Evolutionary conservation across 2,113 vertebrate species (phyloP), one percentile per base, ranked within the genome.

Genomic region (Polypterus senegalus): DNA sequence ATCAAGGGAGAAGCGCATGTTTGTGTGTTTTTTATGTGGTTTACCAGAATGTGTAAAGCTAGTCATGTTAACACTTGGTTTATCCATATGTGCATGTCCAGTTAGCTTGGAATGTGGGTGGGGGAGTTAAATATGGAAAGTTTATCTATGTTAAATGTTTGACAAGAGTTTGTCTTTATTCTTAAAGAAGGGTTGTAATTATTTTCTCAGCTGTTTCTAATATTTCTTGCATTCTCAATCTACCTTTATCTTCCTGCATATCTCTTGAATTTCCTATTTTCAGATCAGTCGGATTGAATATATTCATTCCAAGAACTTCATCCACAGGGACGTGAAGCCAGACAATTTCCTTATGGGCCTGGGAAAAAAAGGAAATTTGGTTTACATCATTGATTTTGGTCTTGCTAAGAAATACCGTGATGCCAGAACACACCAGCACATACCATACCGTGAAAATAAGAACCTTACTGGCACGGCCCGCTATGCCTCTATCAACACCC

Each of bases 301-400:
- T 69, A 96, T 97, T 81, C 94, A 97, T 87, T 97, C 94, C 69
- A 97, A 97, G 87, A 97, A 97, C 69, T 97, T 97, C 80, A 97
- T 97, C 73, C 94, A 97, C 73, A 86, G 94, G 47, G 94, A 97
- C 44, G 93, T 97, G 57, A 97, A 97, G 69, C 94, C 94, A 0
- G 94, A 97, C 72, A 97, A 97, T 80, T 97, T 97, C 70, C 86
- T 97, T 48, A 97, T 97, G 94, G 94, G 94, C 8, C 88, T 97
- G 0, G 94, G 93, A 61, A 97, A 97, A 80, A 97, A 97, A 73
- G 94, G 94, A 44, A 97, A 97, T 76, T 82, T 97, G 72, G 93
- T 97, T n/a, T 97, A 97, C 73, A 97, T 97, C 79, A 97, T 97
- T 8, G 94, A 97, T 81, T 97, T 97, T 5, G 94, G 94, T 61